These are phyloP conservation scores for Cinclus cinclus DNA, from an alignment of 2,113 vertebrate genomes.

Conservation along the genomic window DNA sequence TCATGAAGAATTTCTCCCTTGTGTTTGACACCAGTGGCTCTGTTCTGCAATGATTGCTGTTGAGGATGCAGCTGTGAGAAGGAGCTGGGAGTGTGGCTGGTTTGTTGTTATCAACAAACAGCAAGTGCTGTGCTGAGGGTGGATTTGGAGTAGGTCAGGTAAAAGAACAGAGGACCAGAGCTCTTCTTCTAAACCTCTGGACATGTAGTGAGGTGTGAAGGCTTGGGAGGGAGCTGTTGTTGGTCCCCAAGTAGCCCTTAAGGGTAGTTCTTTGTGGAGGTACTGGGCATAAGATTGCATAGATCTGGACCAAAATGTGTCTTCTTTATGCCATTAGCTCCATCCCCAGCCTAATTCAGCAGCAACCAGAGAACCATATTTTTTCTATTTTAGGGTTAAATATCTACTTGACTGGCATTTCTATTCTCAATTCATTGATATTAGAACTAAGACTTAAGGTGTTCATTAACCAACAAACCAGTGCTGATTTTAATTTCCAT, in stretches of 20 bases:
- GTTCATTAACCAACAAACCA: conserved; percentile 12
- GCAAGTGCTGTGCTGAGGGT: rapidly evolving
- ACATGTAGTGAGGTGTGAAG: background rate
- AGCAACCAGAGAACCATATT: background rate
- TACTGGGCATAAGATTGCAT: background rate
- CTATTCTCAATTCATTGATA: background rate
- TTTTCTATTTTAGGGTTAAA: background rate
- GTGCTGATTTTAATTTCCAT: conserved; percentile 24
- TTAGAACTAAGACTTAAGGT: background rate
- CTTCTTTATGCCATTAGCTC: background rate
- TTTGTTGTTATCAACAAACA: background rate
- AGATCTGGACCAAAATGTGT: background rate
- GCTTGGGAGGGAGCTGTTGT: background rate
- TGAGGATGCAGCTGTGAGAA: background rate
- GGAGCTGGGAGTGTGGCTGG: background rate
- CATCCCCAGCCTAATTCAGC: background rate
- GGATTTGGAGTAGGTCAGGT: background rate
- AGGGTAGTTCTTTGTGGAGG: background rate
- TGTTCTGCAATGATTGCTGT: background rate
- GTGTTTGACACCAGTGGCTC: background rate
- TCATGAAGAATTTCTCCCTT: background rate
- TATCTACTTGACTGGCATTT: background rate
- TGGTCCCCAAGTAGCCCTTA: background rate
- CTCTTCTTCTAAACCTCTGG: background rate
- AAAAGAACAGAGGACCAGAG: background rate